These are phyloP conservation scores for Dicranocentrus wangi DNA, from an alignment of 2,888 invertebrate genomes.

Conservation along the genomic window DNA sequence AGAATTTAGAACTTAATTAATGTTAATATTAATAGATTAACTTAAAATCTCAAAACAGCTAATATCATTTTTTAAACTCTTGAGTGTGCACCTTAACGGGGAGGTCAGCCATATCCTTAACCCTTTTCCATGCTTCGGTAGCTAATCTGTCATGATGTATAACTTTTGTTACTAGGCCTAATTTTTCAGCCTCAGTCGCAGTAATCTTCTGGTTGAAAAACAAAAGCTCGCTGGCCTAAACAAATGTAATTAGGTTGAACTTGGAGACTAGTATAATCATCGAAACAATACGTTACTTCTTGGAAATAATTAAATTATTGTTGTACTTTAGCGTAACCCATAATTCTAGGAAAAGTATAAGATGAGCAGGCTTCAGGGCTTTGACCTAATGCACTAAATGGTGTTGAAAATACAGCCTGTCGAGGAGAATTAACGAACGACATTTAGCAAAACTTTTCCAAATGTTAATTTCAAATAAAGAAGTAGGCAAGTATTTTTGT, in stretches of 20 bases:
- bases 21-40: neutral
- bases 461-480: no score
- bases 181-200: slow-evolving; percentile 85
- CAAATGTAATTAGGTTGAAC: neutral
- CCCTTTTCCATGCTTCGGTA: slow-evolving; percentile 77
- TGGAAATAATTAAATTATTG: slow-evolving; percentile 73
- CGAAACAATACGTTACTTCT: slow-evolving; percentile 22
- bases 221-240: slow-evolving; percentile 78
- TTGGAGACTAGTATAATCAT: neutral
- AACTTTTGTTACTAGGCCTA: slow-evolving; percentile 86
- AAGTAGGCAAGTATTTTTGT: no score
- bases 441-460: neutral
- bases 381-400: slow-evolving; percentile 89
- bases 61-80: slow-evolving; percentile 38
- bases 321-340: slow-evolving; percentile 85
- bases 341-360: slow-evolving; percentile 86
- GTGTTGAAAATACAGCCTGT: slow-evolving; percentile 90
- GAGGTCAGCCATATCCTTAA: slow-evolving; percentile 74
- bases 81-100: slow-evolving; percentile 74
- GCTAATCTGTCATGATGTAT: slow-evolving; percentile 81
- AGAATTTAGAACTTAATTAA: slow-evolving; percentile 8
- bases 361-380: slow-evolving; percentile 93
- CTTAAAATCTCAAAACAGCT: neutral
- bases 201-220: slow-evolving; percentile 84
- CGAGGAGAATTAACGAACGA: neutral